Conservation (phyloP, 2,888 invertebrate genomes). For the Yponomeuta sedellus region DNA sequence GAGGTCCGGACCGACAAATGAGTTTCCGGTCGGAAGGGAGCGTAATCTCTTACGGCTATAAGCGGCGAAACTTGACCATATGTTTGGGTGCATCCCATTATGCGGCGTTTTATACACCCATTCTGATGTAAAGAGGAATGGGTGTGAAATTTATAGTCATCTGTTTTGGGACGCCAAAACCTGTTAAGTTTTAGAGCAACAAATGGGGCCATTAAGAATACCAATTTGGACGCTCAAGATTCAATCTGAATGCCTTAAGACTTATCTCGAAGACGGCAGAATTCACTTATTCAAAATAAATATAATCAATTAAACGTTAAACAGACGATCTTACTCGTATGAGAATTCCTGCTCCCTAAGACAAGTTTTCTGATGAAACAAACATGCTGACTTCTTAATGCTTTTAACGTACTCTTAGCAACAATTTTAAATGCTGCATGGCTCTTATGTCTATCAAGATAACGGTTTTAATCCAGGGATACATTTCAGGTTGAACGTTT, state of each 20-base stretch:
- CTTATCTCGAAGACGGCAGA: not conserved
- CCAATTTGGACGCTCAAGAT: not conserved
- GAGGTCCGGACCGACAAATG: not conserved
- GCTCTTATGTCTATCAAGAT: not conserved
- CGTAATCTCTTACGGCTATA: not conserved
- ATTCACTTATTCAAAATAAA: not conserved
- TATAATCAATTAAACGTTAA: not conserved
- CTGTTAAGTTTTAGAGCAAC: not conserved
- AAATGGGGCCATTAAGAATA: not conserved
- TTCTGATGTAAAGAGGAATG: not conserved
- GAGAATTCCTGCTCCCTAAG: not conserved
- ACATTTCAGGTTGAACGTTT: not conserved
- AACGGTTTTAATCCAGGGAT: not conserved
- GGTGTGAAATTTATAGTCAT: not conserved
- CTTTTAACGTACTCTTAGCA: not conserved
- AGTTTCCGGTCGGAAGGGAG: slow-evolving; percentile 2
- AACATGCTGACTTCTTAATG: not conserved
- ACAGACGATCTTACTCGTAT: not conserved
- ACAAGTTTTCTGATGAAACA: not conserved
- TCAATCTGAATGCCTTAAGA: not conserved
- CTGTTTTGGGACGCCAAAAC: not conserved
- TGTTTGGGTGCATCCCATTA: not conserved
- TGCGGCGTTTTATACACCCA: not conserved
- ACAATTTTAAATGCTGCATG: not conserved
- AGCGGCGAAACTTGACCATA: not conserved